phyloP scores from a whole-genome alignment of 2,797 vertebrate genomes.

The Lophura swinhoii region DNA sequence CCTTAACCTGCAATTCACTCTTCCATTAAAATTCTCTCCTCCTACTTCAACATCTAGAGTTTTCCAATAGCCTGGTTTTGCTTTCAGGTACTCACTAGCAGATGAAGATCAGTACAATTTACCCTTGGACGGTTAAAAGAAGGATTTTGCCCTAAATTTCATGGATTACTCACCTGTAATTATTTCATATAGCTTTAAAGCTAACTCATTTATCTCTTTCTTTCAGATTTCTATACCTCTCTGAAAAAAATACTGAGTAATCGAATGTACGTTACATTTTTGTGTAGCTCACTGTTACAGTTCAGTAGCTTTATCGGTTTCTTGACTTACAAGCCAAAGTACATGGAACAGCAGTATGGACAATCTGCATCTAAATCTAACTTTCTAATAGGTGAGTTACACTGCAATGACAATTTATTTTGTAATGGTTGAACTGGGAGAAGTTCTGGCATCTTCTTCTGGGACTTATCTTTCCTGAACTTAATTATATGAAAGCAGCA shows the following conservation, averaged over 20 bases:
- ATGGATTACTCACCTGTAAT: not conserved
- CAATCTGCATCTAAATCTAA: constrained; percentile 86
- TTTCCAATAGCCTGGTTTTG: not conserved
- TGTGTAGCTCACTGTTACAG: constrained; percentile 81
- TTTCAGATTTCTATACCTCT: constrained; percentile 85
- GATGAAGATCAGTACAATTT: not conserved
- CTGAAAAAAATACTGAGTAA: constrained; percentile 86
- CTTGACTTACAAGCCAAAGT: constrained; percentile 90
- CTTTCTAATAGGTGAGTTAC: constrained; percentile 83
- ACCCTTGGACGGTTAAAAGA: not conserved
- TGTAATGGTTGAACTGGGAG: not conserved
- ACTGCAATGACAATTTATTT: not conserved
- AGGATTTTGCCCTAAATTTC: not conserved
- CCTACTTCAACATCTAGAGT: not conserved
- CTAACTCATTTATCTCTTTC: constrained; percentile 18
- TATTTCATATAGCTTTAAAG: not conserved
- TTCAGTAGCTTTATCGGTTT: constrained; percentile 84
- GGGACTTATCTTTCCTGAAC: not conserved
- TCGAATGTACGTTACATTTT: constrained; percentile 81
- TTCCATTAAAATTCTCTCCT: not conserved
- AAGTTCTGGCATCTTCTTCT: not conserved
- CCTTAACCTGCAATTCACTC: not conserved
- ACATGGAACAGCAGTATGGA: constrained; percentile 91
- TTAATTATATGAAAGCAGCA: not conserved
- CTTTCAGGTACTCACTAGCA: not conserved